Evolutionary conservation across 2,888 invertebrate species (phyloP), one percentile per base, ranked within the genome.

Genomic region (Chalcis sispes): DNA sequence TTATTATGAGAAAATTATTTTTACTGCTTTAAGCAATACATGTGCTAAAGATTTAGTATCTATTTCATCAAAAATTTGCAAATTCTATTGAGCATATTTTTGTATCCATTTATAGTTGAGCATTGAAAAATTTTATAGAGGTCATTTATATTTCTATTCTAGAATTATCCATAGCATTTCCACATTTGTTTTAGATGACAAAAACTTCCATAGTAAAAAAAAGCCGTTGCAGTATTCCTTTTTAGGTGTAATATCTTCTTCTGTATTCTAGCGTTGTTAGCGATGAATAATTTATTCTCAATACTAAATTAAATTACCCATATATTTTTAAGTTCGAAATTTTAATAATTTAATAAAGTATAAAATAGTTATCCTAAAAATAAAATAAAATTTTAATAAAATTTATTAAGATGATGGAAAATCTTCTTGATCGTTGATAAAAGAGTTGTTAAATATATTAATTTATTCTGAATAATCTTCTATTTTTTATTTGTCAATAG

Each of bases 1-100:
- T 46, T 54, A 48, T 74, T 74, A 48, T 32, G 36, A n/a, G n/a
- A n/a, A n/a, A 32, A 54, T 40, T 25, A 54, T 56, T 59, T 42
- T 36, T 72, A 54, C 50, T 69, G 36, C 67, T 50, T 15, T 25
- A 69, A 64, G 58, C 62, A 64, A 48, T 52, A 64, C 23, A n/a
- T 5, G 32, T 29, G 32, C 27, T n/a, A 65, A 59, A 62, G 52
- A 71, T 61, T 40, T 42, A 66, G 32, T 65, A 18, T 48, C 59
- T 58, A 10, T 40, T 40, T 64, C 23, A 10, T 64, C 2, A 48
- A 64, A 62, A 72, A 61, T n/a, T 64, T 61, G 13, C 48, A 70
- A 48, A 13, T 74, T n/a, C n/a, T n/a, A 48, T 18, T 8, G 48
- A 69, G 40, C 52, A 36, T 62, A 25, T 64, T 69, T 29, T 46